These are phyloP conservation scores for Ceyx melanurus DNA, from an alignment of 2,113 vertebrate species.

Conservation along the genomic window DNA sequence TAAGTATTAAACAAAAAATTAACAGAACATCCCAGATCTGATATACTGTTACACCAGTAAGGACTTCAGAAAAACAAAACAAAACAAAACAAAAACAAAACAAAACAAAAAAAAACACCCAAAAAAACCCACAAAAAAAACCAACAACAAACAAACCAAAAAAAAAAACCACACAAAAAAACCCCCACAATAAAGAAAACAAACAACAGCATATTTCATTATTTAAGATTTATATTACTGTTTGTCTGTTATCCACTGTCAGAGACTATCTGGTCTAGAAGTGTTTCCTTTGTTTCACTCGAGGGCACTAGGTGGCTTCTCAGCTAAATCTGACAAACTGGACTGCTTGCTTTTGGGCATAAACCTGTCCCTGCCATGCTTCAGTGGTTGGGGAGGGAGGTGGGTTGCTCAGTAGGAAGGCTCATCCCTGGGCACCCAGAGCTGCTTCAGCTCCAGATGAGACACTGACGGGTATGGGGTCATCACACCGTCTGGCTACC, in stretches of 20 bases:
- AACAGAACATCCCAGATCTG: not conserved
- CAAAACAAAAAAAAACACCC: too few relatives aligned
- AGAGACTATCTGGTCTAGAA: not conserved
- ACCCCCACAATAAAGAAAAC: too few relatives aligned
- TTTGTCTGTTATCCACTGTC: not conserved
- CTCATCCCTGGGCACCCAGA: too few relatives aligned
- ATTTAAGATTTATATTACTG: not conserved
- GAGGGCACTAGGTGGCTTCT: not conserved
- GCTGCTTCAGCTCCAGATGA: not conserved
- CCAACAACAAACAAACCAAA: too few relatives aligned
- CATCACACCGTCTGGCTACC: fast-evolving
- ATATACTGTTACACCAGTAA: not conserved
- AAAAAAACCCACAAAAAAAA: too few relatives aligned
- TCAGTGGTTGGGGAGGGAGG: not conserved
- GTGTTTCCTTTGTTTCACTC: not conserved
- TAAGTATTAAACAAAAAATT: not conserved
- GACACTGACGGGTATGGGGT: not conserved
- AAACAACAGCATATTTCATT: not conserved
- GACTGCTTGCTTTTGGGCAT: not conserved
- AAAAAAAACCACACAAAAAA: too few relatives aligned
- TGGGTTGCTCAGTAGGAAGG: fast-evolving
- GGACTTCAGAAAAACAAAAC: not conserved
- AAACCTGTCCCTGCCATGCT: not conserved
- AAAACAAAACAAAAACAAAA: too few relatives aligned
- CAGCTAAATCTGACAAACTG: not conserved